Conservation (phyloP, 2,888 invertebrate genomes). For the Metacarcinus magister region DNA sequence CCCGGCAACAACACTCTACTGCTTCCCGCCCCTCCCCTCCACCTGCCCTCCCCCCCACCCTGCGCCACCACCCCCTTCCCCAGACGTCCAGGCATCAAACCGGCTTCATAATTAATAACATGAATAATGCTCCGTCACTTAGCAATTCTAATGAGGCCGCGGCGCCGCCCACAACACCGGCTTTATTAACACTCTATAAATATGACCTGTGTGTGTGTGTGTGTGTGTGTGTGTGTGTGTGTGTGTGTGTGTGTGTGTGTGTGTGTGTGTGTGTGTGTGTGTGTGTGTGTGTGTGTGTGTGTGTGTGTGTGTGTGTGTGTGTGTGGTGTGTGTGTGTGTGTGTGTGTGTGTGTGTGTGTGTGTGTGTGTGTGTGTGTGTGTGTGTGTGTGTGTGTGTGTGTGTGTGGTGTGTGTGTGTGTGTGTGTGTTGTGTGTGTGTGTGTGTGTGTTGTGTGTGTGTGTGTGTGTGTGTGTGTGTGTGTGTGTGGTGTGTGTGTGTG, state of each 20-base stretch:
- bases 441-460: too few relatives aligned
- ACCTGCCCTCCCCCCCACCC: not conserved
- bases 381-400: too few relatives aligned
- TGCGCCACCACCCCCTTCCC: too few relatives aligned
- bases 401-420: too few relatives aligned
- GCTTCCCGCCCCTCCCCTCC: not conserved
- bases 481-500: too few relatives aligned
- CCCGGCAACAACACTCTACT: not conserved
- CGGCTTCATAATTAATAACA: constrained; percentile 41
- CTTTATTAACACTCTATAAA: constrained; percentile 17
- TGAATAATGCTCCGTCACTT: constrained; percentile 21
- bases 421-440: too few relatives aligned
- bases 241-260: constrained; percentile 56
- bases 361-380: too few relatives aligned
- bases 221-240: constrained; percentile 30
- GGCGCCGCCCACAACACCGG: not conserved
- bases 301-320: not conserved
- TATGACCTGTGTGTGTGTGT: not conserved
- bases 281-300: not conserved
- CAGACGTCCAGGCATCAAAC: not conserved
- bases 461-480: too few relatives aligned
- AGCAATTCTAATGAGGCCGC: constrained; percentile 27
- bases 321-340: too few relatives aligned
- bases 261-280: constrained; percentile 60
- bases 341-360: too few relatives aligned